Evolutionary conservation across 2,113 vertebrate species (phyloP).

Genomic region (Megaceryle torquata): DNA sequence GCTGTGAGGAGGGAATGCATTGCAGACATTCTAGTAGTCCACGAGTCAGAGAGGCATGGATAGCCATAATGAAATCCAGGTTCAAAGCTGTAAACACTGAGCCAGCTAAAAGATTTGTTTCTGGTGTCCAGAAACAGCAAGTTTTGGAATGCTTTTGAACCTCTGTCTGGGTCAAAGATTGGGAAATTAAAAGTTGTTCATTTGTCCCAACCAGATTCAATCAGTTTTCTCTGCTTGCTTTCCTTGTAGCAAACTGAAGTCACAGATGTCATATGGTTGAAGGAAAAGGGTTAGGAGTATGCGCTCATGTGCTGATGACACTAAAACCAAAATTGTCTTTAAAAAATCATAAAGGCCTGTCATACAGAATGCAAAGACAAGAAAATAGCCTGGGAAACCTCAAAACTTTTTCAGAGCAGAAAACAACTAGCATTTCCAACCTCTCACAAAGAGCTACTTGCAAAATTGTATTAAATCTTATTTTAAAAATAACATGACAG

Average conservation of each 20-base stretch:
- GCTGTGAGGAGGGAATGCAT: not conserved
- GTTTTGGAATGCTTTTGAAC: conserved; percentile 15
- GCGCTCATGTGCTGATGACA: not conserved
- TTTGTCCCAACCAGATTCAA: not conserved
- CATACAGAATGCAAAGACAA: not conserved
- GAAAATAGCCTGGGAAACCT: not conserved
- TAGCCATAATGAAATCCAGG: not conserved
- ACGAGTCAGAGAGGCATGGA: not conserved
- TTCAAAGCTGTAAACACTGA: not conserved
- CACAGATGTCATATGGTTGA: not conserved
- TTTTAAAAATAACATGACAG: not conserved
- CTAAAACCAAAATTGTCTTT: not conserved
- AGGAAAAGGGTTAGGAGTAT: not conserved
- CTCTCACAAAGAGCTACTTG: not conserved
- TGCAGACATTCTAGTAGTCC: not conserved
- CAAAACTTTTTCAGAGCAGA: not conserved
- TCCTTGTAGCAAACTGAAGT: not conserved
- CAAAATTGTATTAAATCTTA: not conserved
- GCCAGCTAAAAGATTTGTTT: not conserved
- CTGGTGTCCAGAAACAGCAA: not conserved
- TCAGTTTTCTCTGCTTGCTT: not conserved
- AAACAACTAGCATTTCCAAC: not conserved
- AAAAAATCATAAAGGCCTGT: not conserved
- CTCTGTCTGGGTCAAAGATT: not conserved
- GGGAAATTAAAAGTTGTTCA: not conserved